These are phyloP conservation scores for Montipora efflorescens DNA, from an alignment of 64 coral and sea anemone genomes.

Conservation along the genomic window DNA sequence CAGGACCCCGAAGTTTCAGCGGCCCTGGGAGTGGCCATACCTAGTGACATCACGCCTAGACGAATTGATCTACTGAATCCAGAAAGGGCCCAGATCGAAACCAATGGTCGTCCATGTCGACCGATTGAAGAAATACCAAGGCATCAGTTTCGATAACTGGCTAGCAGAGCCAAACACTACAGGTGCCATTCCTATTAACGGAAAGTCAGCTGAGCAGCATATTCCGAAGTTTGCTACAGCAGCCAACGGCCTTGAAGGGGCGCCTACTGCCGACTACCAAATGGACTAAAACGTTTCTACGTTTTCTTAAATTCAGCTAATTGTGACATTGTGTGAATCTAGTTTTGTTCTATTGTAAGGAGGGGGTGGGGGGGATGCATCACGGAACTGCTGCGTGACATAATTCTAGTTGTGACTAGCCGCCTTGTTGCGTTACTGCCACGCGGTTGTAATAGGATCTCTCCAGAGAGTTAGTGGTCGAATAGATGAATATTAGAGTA, in stretches of 20 bases:
- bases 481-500: no score
- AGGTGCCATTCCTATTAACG: background rate
- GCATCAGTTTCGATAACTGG: constrained; percentile 10
- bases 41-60: background rate
- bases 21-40: constrained; percentile 25
- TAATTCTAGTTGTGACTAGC: no score
- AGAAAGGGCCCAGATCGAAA: background rate
- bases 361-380: background rate
- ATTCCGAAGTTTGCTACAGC: background rate
- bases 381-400: no score
- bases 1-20: constrained; percentile 22
- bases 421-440: no score
- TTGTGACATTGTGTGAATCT: background rate
- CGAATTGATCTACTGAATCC: constrained; percentile 58
- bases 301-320: no score
- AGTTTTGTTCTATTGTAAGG: background rate
- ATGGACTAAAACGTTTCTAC: background rate
- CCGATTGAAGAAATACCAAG: constrained; percentile 14
- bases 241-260: background rate
- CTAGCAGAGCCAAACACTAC: no score
- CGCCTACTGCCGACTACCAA: background rate
- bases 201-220: background rate
- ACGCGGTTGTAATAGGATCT: no score
- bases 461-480: no score
- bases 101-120: constrained; percentile 51